phyloP scores from a whole-genome alignment of 2,888 invertebrate species.

The Drosophila sordidula region DNA sequence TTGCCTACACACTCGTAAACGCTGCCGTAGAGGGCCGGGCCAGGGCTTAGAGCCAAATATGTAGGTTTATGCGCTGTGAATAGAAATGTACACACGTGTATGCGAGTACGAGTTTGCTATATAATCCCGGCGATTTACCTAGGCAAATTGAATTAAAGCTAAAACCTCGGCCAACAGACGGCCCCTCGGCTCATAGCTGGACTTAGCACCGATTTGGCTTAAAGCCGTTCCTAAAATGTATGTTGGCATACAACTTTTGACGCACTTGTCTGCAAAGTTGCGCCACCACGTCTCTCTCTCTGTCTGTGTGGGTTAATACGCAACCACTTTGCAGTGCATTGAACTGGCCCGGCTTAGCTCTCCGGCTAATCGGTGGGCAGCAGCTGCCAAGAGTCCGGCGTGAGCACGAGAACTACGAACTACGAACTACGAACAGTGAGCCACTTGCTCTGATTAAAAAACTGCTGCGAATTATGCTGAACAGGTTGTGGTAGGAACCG shows the following conservation, averaged over 20 bases:
- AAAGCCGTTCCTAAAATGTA: slow-evolving; percentile 51
- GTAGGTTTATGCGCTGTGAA: slow-evolving; percentile 48
- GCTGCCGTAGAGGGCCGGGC: slow-evolving; percentile 9
- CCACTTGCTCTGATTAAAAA: slow-evolving; percentile 61
- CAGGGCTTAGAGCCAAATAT: slow-evolving; percentile 37
- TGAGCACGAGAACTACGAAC: no score
- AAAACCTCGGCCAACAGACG: slow-evolving; percentile 55
- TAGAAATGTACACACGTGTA: background rate
- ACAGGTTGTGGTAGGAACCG: slow-evolving; percentile 19
- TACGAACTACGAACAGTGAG: slow-evolving; percentile 24
- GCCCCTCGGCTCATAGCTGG: slow-evolving; percentile 42
- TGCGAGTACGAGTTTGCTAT: slow-evolving; percentile 29
- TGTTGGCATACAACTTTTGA: slow-evolving; percentile 60
- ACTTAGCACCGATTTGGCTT: slow-evolving; percentile 70
- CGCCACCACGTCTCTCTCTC: slow-evolving; percentile 4
- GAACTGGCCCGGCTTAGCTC: slow-evolving; percentile 46
- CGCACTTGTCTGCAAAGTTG: slow-evolving; percentile 33
- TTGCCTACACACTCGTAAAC: slow-evolving; percentile 55
- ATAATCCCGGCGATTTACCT: slow-evolving; percentile 71
- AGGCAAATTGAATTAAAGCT: slow-evolving; percentile 76
- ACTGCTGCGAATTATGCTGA: slow-evolving; percentile 53
- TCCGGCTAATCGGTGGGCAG: slow-evolving; percentile 63
- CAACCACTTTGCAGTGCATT: slow-evolving; percentile 59
- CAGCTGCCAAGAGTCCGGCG: slow-evolving; percentile 31
- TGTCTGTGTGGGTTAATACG: slow-evolving; percentile 28